Evolutionary conservation across 2,113 vertebrate species (phyloP).

Genomic region (Oryzias melastigma): DNA sequence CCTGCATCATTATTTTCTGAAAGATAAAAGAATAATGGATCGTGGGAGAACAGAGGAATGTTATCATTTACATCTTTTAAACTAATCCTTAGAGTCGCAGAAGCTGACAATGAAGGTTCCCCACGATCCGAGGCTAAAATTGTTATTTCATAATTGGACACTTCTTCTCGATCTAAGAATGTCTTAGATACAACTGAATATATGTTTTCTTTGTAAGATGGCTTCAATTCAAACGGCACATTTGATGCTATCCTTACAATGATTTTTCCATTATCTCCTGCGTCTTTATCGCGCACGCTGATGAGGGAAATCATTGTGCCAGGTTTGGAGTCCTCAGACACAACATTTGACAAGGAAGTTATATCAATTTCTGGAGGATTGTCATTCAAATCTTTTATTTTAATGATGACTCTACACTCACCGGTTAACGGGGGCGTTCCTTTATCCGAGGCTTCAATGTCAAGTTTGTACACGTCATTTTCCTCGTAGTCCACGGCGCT

Average conservation of each 20-base stretch:
- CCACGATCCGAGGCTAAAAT: slow-evolving; percentile 67
- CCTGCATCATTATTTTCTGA: slow-evolving; percentile 67
- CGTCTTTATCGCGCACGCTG: slow-evolving; percentile 52
- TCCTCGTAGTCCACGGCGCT: slow-evolving; percentile 39
- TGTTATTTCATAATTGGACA: slow-evolving; percentile 73
- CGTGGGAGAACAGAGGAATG: slow-evolving; percentile 50
- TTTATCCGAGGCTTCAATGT: slow-evolving; percentile 53
- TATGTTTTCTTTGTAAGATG: slow-evolving; percentile 46
- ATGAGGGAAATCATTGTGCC: slow-evolving; percentile 59
- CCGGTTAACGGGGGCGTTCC: slow-evolving; percentile 48
- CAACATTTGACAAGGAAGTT: slow-evolving; percentile 61
- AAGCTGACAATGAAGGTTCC: slow-evolving; percentile 50
- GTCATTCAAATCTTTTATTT: slow-evolving; percentile 81
- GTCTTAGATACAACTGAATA: slow-evolving; percentile 50
- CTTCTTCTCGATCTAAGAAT: slow-evolving; percentile 47
- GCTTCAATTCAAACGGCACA: slow-evolving; percentile 42
- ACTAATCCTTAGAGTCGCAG: slow-evolving; percentile 55
- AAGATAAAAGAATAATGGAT: slow-evolving; percentile 57
- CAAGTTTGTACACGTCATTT: slow-evolving; percentile 45
- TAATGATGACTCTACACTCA: slow-evolving; percentile 59
- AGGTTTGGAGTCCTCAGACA: slow-evolving; percentile 65
- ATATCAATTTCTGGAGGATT: slow-evolving; percentile 73
- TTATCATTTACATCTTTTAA: slow-evolving; percentile 75
- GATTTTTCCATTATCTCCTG: slow-evolving; percentile 35
- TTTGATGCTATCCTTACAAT: slow-evolving; percentile 37